Evolutionary conservation across 1,140 invertebrate species (phyloP).

Genomic region (Mercenaria mercenaria): DNA sequence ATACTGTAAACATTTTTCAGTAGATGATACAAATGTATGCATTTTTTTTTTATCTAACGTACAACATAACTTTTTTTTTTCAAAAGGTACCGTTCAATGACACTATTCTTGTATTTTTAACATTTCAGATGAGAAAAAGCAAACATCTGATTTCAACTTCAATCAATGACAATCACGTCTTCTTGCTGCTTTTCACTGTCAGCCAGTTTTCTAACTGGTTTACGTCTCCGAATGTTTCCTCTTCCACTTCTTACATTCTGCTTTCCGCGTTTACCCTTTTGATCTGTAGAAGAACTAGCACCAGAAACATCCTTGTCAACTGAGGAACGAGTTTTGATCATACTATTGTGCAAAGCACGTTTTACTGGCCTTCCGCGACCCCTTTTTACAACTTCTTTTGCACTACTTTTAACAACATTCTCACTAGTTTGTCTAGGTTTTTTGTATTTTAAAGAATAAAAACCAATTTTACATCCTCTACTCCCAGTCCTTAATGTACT

Average conservation of each 20-base stretch:
- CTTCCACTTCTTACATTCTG: background rate
- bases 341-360: background rate
- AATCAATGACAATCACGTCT: constrained; percentile 5
- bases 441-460: background rate
- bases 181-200: background rate
- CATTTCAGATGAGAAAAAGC: too few species aligned
- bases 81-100: too few species aligned
- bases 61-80: too few species aligned
- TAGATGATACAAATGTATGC: too few species aligned
- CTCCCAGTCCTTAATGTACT: background rate
- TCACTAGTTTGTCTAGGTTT: background rate
- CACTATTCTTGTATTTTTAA: too few species aligned
- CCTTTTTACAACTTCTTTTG: background rate
- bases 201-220: background rate
- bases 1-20: too few species aligned
- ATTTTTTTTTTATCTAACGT: too few species aligned
- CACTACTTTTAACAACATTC: background rate
- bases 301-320: background rate
- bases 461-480: background rate
- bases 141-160: too few species aligned
- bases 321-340: background rate
- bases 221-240: background rate
- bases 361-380: background rate
- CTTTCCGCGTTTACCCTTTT: background rate
- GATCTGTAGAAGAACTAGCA: background rate